phyloP scores from a whole-genome alignment of 2,113 vertebrate species.

The Gallinago undulata region DNA sequence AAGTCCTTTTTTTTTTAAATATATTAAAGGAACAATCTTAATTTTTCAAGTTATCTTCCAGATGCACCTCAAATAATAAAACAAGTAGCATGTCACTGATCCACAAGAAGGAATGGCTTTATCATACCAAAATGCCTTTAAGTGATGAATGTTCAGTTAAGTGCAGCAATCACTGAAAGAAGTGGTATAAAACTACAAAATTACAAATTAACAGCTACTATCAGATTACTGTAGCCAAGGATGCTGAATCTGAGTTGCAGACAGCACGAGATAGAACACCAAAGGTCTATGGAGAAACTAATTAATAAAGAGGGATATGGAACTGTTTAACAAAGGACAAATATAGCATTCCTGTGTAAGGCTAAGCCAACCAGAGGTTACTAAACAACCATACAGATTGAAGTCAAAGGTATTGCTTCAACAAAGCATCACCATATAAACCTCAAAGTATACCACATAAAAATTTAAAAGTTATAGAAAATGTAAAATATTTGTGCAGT shows the following conservation, averaged over 20 bases:
- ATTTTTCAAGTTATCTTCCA: background rate
- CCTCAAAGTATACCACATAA: background rate
- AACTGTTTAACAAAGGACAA: background rate
- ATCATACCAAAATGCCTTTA: background rate
- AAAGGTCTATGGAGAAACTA: background rate
- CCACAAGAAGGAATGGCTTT: background rate
- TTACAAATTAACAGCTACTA: background rate
- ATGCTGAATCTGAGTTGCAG: background rate
- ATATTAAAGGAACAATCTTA: background rate
- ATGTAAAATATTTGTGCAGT: background rate
- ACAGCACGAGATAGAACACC: background rate
- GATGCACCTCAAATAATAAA: background rate
- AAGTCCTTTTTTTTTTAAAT: background rate
- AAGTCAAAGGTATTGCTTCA: background rate
- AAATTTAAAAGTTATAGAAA: background rate
- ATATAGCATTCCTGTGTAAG: background rate
- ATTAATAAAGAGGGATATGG: background rate
- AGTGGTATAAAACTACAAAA: background rate
- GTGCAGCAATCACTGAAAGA: background rate
- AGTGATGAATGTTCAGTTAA: too few relatives aligned
- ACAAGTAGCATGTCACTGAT: background rate
- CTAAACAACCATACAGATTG: background rate
- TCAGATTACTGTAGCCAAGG: background rate
- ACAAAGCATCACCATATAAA: background rate
- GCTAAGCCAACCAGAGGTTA: background rate